Conservation (phyloP, 2,113 vertebrate genomes). For the Aix galericulata region DNA sequence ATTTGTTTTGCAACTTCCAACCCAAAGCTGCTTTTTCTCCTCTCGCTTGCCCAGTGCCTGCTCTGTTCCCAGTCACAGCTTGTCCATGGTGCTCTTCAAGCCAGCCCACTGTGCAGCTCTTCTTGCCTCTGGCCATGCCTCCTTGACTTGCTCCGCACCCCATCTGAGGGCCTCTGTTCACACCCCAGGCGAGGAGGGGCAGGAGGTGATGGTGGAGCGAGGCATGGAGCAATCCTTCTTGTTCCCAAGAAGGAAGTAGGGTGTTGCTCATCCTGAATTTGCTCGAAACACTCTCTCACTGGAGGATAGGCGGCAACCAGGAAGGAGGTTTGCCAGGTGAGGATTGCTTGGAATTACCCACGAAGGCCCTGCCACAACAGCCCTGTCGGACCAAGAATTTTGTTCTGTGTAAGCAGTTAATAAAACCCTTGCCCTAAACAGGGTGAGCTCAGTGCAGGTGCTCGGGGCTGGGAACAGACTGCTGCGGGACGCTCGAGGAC, state of each 20-base stretch:
- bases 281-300: neutral
- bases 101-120: neutral
- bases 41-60: neutral
- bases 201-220: accelerated
- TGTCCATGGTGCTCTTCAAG: neutral
- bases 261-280: neutral
- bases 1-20: neutral
- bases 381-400: neutral
- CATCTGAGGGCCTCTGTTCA: neutral
- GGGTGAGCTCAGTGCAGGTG: neutral
- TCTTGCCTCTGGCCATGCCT: neutral
- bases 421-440: neutral
- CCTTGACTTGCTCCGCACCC: neutral
- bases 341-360: neutral
- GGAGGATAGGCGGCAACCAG: neutral
- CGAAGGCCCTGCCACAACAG: neutral
- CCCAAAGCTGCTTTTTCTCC: neutral
- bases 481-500: neutral
- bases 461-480: neutral
- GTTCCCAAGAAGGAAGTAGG: neutral
- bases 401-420: neutral
- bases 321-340: neutral
- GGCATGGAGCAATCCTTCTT: neutral
- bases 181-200: neutral
- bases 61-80: neutral